These are phyloP conservation scores for Tetraodon nigroviridis DNA, from an alignment of 2,113 vertebrate genomes.

Conservation along the genomic window DNA sequence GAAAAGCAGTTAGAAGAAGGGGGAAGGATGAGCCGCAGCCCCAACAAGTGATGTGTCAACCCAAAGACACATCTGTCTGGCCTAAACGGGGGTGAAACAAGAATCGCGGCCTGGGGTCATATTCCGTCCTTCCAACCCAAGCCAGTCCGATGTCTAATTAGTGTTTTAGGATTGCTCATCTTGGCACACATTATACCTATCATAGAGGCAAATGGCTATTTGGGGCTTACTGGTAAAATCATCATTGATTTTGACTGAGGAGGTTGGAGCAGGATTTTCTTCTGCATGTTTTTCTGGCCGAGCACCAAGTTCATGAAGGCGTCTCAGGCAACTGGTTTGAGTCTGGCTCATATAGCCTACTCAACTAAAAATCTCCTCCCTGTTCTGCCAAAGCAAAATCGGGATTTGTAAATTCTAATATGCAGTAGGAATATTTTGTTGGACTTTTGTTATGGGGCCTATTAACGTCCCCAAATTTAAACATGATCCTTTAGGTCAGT, in stretches of 20 bases:
- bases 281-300: conserved; percentile 27
- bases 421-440: no score
- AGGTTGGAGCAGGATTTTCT: conserved; percentile 32
- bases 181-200: conserved; percentile 19
- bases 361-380: no score
- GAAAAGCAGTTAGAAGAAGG: conserved; percentile 47
- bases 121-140: conserved; percentile 16
- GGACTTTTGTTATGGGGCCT: no score
- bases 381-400: no score
- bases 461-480: no score
- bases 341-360: no score
- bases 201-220: conserved; percentile 17
- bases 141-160: conserved; percentile 9
- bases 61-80: conserved; percentile 35
- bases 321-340: background rate
- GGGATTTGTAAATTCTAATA: no score
- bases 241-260: conserved; percentile 35
- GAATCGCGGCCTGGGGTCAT: conserved; percentile 11
- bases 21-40: conserved; percentile 40
- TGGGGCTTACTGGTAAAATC: conserved; percentile 40
- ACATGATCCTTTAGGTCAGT: no score
- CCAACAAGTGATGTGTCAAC: conserved; percentile 33
- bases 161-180: conserved; percentile 24
- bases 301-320: conserved; percentile 21
- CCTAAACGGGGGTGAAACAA: background rate